A percentile compares a stretch with the other conserved stretches of the same genome.
phyloP scores from a whole-genome alignment of 2,113 vertebrate genomes.

The Poicephalus gulielmi region DNA sequence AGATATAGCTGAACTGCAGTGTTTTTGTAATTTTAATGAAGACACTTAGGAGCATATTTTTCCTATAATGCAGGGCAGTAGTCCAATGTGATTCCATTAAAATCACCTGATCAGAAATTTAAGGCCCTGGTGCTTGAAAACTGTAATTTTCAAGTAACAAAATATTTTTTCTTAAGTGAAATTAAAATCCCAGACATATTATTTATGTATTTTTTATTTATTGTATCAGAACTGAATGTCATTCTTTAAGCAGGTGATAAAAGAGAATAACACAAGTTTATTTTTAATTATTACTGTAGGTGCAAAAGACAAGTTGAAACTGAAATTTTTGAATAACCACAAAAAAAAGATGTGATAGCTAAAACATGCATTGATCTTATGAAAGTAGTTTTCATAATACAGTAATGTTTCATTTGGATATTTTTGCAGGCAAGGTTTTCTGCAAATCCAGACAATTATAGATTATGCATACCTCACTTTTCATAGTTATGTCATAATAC shows the following conservation, averaged over 20 bases:
- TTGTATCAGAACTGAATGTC: neutral
- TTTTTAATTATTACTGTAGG: neutral
- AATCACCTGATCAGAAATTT: neutral
- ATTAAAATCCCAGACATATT: neutral
- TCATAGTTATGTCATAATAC: neutral
- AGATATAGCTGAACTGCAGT: conserved; percentile 26
- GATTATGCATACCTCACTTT: neutral
- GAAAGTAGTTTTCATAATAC: neutral
- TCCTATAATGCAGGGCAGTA: neutral
- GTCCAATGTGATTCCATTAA: neutral
- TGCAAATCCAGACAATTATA: neutral
- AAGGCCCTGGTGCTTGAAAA: neutral
- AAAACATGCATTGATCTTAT: neutral
- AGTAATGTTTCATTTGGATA: neutral
- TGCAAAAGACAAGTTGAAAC: neutral
- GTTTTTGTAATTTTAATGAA: conserved; percentile 32
- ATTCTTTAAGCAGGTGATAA: neutral
- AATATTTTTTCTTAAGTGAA: neutral
- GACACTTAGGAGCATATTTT: conserved; percentile 5
- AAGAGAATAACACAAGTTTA: neutral
- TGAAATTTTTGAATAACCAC: neutral
- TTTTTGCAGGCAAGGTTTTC: neutral
- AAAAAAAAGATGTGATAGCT: neutral
- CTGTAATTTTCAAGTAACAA: neutral
- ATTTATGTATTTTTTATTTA: neutral